Evolutionary conservation across 2,797 vertebrate genomes (phyloP), one percentile per base, ranked within the genome.

Genomic region (Oophaga sylvatica): DNA sequence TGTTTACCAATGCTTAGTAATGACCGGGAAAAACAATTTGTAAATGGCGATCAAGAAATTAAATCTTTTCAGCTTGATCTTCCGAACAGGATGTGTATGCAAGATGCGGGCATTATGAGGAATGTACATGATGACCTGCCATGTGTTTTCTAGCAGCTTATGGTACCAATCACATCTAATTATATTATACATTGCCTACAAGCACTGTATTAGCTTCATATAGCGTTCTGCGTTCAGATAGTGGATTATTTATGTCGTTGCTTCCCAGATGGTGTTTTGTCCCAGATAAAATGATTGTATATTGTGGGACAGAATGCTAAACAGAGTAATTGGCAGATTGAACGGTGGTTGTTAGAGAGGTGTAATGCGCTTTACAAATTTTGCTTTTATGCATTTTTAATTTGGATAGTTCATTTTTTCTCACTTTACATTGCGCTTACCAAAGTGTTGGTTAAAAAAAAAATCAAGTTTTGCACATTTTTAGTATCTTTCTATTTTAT

Each of bases 221-320:
- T 76, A 80, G 82, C 83, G 73, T 75, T 77, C 41, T 57, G 60
- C 41, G 26, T 81, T 88, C 73, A 85, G 82, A 88, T 71, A 65
- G 79, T 81, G 48, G 77, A 85, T 85, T 76, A 85, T 88, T 88
- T 84, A 84, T 84, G 81, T 75, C 67, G 45, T 26, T 85, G 12
- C 84, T 77, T 88, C 79, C 83, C 78, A 85, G 83, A 85, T 85
- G 83, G 83, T 88, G 87, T 85, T 88, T 88, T 85, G 87, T 81
- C 83, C 83, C 80, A 88, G 70, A 85, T 83, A 85, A 85, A 88
- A 73, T 62, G 19, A 75, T 71, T 87, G 67, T 63, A 48, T 77
- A 73, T 70, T 87, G 31, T 57, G 65, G 80, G 75, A 71, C 68
- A 65, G 67, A 71, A 80, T 60, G 35, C 76, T 73, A 62, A 73